Base-by-base conservation (phyloP, 2,797 vertebrate genomes). In the Scarus forsteni region DNA sequence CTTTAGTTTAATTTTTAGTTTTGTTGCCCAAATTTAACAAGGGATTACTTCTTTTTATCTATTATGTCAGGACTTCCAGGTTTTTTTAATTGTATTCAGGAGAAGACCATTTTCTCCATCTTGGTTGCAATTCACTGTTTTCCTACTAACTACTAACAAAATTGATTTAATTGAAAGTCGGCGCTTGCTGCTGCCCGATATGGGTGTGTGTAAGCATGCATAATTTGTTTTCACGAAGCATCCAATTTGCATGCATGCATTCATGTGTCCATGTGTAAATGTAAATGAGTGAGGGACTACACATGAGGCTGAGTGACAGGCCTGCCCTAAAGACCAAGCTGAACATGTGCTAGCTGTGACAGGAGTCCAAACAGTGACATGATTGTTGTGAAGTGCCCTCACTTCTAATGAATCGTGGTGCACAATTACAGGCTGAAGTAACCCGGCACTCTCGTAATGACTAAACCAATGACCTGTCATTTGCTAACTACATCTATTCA, bases 321-420 rank as follows among this genome's bases (percentile, higher is more conserved):
- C n/a, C 58, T 52, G 70, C 70, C 84, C 81, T 60, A 9, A 53
- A 80, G 81, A 77, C 45, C 34, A 7, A 42, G 49, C 61, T 42
- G 70, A 88, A 78, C 83, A 86, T 87, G 85, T 79, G 85, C 69
- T 68, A 73, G 3, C 73, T 83, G 74, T 86, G 85, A 92, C 88
- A 84, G 76, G 54, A 80, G 82, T 82, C 86, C 70, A 92, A 88
- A 88, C 83, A 86, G 46, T 80, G 80, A 79, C 78, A 67, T 83
- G 77, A 87, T 86, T 73, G 80, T 78, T 77, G 71, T 82, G 83
- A 88, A 86, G 71, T 70, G 79, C 51, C 73, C 72, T 81, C 72
- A 40, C 60, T 73, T 78, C 55, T 87, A 87, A 92, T 89, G 83
- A 89, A 84, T n/a, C 64, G 77, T 40, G 16, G 64, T 39, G 48